Evolutionary conservation across 1,140 invertebrate genomes (phyloP), one percentile per base, ranked within the genome.

Genomic region (Drosophila sulfurigaster): DNA sequence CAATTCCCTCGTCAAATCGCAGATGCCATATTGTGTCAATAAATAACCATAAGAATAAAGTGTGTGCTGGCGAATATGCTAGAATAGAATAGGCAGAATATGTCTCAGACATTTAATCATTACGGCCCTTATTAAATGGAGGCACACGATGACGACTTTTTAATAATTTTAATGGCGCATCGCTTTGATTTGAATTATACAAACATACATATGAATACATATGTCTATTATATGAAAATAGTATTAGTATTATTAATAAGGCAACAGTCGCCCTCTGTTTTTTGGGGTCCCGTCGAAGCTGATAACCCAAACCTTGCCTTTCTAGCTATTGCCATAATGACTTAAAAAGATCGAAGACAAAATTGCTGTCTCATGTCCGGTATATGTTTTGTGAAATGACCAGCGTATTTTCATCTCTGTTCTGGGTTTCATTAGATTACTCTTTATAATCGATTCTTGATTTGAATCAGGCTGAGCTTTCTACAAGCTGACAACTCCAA

Each of bases 131-230:
- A 38, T 38, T 38, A 7, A 38, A 38, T 10, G 10, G 10, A 38
- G 8, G 35, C 35, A 38, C 35, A 38, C 35, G 8, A 10, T 15
- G 28, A 69, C 66, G 80, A 85, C 5, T 68, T 68, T 70, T 73
- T 25, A 76, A 57, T 82, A 70, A 87, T 35, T 76, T 48, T n/a
- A 79, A 73, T 71, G 72, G 63, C 81, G 81, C 52, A 67, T 60
- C 51, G 7, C 38, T 32, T 16, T n/a, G 15, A 38, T 43, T 16
- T 8, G 10, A 30, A 52, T 63, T 11, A 38, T 25, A 48, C 8
- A 20, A 25, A 48, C 16, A 48, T 28, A 10, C 11, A 11, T 10
- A 49, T 49, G 8, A 20, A 20, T 25, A 25, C 20, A 25, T 25
- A 25, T 25, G 28, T 52, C 25, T 52, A 52, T 51, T 28, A 32